These are phyloP conservation scores for Mycteria americana DNA, from an alignment of 2,797 vertebrate genomes.

Conservation along the genomic window DNA sequence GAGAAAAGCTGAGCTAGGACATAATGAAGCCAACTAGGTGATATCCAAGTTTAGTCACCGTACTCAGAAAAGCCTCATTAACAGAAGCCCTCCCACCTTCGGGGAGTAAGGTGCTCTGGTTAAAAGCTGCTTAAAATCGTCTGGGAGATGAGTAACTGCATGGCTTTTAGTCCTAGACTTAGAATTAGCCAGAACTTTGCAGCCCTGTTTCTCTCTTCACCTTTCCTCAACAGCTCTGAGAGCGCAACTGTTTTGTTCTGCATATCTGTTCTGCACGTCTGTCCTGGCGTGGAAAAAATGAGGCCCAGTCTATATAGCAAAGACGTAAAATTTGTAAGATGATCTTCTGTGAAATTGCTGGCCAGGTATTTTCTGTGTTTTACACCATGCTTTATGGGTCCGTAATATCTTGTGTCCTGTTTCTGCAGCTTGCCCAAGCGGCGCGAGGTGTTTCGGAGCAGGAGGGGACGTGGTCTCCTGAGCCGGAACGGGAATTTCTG, in stretches of 20 bases:
- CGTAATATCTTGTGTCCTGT: fast-evolving
- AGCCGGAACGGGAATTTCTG: too few relatives aligned
- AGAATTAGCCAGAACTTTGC: neutral
- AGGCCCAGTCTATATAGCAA: neutral
- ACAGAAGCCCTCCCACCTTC: neutral
- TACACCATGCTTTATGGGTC: neutral
- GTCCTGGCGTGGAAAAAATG: neutral
- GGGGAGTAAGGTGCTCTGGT: neutral
- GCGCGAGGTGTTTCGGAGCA: neutral
- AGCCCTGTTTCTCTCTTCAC: neutral
- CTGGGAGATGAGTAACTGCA: neutral
- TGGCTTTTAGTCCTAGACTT: neutral
- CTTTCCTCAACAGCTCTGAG: neutral
- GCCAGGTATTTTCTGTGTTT: neutral
- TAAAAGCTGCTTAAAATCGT: neutral
- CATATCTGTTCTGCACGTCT: neutral
- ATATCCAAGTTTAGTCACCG: neutral
- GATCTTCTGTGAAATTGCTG: neutral
- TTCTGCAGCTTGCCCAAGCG: neutral
- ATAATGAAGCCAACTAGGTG: neutral
- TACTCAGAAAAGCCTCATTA: neutral
- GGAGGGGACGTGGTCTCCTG: neutral
- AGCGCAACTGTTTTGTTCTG: too few relatives aligned
- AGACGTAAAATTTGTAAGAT: neutral
- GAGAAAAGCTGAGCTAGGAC: neutral